A percentile compares a stretch with the other conserved stretches of the same genome.
Evolutionary conservation across 2,797 vertebrate species (phyloP).

Genomic region (Myotis vivesi): DNA sequence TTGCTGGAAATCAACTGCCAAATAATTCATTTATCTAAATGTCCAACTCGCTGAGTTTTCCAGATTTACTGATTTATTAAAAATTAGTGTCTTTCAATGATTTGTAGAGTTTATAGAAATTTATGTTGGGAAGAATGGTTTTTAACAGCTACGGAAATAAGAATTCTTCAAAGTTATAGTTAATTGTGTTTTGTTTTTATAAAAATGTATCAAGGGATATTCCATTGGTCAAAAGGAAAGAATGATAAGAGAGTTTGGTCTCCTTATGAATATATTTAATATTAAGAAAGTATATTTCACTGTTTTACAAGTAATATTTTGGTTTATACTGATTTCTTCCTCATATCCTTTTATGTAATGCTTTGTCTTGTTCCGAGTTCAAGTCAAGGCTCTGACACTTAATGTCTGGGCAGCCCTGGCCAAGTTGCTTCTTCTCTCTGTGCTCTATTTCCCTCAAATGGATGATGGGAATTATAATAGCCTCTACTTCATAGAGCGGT

Average conservation of each 20-base stretch:
- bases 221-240: not conserved
- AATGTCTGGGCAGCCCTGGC: not conserved
- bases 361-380: not conserved
- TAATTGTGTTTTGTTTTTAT: not conserved
- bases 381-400: not conserved
- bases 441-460: not conserved
- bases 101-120: not conserved
- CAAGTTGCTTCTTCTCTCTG: not conserved
- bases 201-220: not conserved
- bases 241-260: not conserved
- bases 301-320: not conserved
- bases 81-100: not conserved
- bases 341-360: not conserved
- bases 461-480: not conserved
- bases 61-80: conserved; percentile 8
- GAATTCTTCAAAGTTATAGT: conserved; percentile 26
- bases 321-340: not conserved
- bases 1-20: not conserved
- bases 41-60: conserved; percentile 1
- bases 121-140: not conserved
- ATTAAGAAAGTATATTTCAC: conserved; percentile 9
- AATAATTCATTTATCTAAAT: not conserved
- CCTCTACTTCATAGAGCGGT: not conserved
- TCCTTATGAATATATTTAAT: conserved; percentile 7
- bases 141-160: conserved; percentile 20